A percentile compares a stretch with the other conserved stretches of the same genome.
These are phyloP conservation scores for Todiramphus saurophagus DNA, from an alignment of 2,113 vertebrate species.

Conservation along the genomic window DNA sequence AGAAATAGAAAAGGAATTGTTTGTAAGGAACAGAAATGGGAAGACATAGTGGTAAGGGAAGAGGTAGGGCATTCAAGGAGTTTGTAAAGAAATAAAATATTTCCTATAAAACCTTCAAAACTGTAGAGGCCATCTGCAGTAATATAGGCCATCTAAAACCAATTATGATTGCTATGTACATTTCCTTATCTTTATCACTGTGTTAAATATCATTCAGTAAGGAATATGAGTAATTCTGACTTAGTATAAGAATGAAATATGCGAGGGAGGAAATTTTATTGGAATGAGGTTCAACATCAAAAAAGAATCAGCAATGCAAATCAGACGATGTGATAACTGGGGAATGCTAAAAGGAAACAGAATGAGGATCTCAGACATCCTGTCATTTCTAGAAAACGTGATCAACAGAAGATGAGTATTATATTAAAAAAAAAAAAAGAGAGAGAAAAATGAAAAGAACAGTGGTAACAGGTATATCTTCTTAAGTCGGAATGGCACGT, in stretches of 20 bases:
- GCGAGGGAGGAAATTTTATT: slow-evolving; percentile 51
- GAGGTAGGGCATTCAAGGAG: not conserved
- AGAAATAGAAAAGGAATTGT: not conserved
- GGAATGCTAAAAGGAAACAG: slow-evolving; percentile 19
- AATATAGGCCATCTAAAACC: not conserved
- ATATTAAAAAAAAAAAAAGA: not conserved
- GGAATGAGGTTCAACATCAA: slow-evolving; percentile 50
- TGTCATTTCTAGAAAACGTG: slow-evolving; percentile 23
- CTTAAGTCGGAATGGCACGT: not conserved
- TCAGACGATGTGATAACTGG: not conserved
- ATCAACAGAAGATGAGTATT: slow-evolving; percentile 18
- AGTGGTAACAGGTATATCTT: not conserved
- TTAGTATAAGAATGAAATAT: slow-evolving; percentile 23
- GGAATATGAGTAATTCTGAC: slow-evolving; percentile 11
- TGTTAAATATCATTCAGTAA: slow-evolving; percentile 14
- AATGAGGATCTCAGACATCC: slow-evolving; percentile 25
- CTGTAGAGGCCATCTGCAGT: not conserved
- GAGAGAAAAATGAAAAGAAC: not conserved
- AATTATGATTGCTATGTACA: not conserved
- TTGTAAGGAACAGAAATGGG: not conserved
- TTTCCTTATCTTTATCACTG: not conserved
- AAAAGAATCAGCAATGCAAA: slow-evolving; percentile 64
- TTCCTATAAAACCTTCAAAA: not conserved
- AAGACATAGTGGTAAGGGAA: not conserved
- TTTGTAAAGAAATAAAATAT: not conserved